Percentiles rank a stretch among this genome's conserved stretches.
These are phyloP conservation scores for Strigamia transsilvanica DNA, from an alignment of 2,888 invertebrate genomes.

Conservation along the genomic window DNA sequence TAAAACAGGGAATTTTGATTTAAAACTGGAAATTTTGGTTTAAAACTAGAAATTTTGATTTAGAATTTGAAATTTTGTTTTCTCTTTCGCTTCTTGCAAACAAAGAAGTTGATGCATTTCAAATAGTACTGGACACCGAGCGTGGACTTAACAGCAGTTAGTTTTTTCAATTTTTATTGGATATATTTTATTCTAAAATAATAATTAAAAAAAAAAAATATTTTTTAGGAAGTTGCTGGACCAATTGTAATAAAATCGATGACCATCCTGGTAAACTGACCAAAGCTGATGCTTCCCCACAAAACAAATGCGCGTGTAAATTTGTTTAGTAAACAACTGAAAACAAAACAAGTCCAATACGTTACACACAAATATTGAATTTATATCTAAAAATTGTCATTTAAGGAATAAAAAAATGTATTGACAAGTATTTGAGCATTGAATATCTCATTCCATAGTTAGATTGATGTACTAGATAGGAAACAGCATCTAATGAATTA, in stretches of 20 bases:
- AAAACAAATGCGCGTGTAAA: neutral
- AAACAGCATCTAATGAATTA: neutral
- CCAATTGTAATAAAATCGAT: neutral
- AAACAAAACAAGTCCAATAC: neutral
- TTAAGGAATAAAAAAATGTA: too few species aligned
- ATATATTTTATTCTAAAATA: neutral
- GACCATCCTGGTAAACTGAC: neutral
- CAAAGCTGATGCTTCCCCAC: slow-evolving; percentile 17
- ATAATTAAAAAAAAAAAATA: too few species aligned
- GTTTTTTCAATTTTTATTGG: neutral
- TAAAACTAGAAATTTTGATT: too few species aligned
- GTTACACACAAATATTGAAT: too few species aligned
- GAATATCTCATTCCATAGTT: too few species aligned
- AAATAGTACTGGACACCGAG: neutral
- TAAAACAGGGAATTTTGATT: too few species aligned
- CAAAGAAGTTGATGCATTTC: neutral
- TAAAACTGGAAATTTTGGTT: too few species aligned
- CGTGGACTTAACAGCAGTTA: neutral
- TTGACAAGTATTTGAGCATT: too few species aligned
- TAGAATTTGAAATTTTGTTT: too few species aligned
- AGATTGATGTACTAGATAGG: too few species aligned
- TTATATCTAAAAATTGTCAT: too few species aligned
- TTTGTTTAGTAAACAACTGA: neutral
- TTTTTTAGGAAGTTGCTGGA: slow-evolving; percentile 11
- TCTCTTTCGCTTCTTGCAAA: slow-evolving; percentile 11